Evolutionary conservation across 2,888 invertebrate species (phyloP), one percentile per base, ranked within the genome.

Genomic region (Gerris lacustris): DNA sequence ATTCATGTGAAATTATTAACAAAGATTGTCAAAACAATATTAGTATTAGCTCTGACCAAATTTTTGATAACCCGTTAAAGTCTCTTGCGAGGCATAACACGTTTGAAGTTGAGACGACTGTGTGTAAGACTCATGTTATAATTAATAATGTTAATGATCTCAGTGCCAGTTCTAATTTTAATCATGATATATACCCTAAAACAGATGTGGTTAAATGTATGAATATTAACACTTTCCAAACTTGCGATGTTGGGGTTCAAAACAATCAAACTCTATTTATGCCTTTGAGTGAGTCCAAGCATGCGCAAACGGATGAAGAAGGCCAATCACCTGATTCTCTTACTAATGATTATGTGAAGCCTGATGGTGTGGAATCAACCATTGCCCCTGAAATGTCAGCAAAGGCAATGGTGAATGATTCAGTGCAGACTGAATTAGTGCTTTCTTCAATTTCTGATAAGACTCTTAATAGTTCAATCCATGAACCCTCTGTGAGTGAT

Each of bases 41-140:
- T 55, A 55, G 55, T 15, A 55, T 55, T 11, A 55, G 55, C 15
- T 15, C 55, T 11, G 55, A 55, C 9, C 9, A 55, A 55, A 55
- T 55, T 9, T 55, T 55, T 55, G 55, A 55, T 55, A 55, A 55
- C 77, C 55, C 55, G 15, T 9, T 55, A 15, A 55, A 55, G 55
- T 55, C 55, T 11, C 55, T 82, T 6, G 80, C 82, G 43, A 77
- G 82, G 18, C 77, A 81, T 68, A 82, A 82, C 69, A 82, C 83
- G 6, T 83, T 83, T 73, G 82, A 82, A 73, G 75, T 82, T 17
- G 81, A 82, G 73, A 78, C 82, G 0, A 80, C 80, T 55, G 31
- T 68, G 69, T 72, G 68, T 68, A 68, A 70, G 66, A 70, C 67
- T 55, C 70, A 70, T 68, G 70, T 66, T 63, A 68, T 70, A 55